Conservation (phyloP, 2,888 invertebrate genomes). For the Drosophila subsilvestris region DNA sequence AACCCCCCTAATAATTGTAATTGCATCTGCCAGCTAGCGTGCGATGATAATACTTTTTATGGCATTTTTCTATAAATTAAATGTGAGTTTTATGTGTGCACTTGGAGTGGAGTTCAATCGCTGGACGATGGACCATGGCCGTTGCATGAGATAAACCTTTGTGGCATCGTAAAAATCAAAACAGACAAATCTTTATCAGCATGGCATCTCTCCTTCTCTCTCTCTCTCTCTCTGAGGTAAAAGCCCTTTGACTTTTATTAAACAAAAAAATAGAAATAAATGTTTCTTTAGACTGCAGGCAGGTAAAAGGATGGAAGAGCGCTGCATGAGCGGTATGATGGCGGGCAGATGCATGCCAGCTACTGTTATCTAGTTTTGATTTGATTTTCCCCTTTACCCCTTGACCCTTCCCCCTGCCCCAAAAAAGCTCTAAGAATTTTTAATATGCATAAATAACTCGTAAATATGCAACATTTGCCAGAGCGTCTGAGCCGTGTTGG, state of each 20-base stretch:
- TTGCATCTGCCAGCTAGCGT: conserved; percentile 49
- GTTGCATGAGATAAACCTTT: conserved; percentile 52
- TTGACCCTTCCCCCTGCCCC: background rate
- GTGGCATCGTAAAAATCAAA: conserved; percentile 77
- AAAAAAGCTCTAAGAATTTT: conserved; percentile 58
- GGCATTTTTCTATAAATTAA: conserved; percentile 54
- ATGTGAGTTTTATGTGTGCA: conserved; percentile 57
- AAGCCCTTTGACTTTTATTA: conserved; percentile 45
- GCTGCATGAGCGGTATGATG: background rate
- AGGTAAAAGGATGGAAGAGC: conserved; percentile 26
- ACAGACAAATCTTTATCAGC: conserved; percentile 74
- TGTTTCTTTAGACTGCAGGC: conserved; percentile 30
- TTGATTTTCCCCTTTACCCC: conserved; percentile 30
- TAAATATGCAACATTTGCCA: conserved; percentile 71
- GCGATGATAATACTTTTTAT: conserved; percentile 58
- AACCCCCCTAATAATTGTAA: conserved; percentile 42
- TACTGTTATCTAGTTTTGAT: conserved; percentile 76
- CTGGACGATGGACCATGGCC: conserved; percentile 8
- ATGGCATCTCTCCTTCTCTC: conserved; percentile 37
- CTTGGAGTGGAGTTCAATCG: conserved; percentile 33
- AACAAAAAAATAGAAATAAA: conserved; percentile 26
- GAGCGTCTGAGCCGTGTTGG: conserved; percentile 5
- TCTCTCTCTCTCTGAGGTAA: background rate
- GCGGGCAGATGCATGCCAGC: conserved; percentile 43
- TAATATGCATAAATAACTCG: conserved; percentile 81